phyloP scores from a whole-genome alignment of 2,888 invertebrate species.

The Hypselothyrea guttata region DNA sequence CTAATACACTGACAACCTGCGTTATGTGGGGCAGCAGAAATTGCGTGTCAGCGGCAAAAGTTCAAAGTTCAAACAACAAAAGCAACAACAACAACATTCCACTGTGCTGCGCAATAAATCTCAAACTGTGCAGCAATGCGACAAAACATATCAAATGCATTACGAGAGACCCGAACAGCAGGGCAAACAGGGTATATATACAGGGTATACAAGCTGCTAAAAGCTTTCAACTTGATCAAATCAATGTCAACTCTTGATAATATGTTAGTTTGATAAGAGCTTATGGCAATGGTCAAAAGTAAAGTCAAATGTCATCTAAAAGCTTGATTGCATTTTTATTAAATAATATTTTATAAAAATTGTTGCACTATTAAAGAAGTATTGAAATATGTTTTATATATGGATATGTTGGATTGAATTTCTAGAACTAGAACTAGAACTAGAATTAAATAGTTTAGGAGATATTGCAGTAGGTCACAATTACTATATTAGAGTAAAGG shows the following conservation, averaged over 20 bases:
- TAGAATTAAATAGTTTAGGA: too few species aligned
- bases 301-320: too few species aligned
- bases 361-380: too few species aligned
- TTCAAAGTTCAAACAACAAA: constrained; percentile 40
- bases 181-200: constrained; percentile 4
- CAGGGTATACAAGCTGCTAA: constrained; percentile 6
- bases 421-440: too few species aligned
- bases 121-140: constrained; percentile 18
- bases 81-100: constrained; percentile 1
- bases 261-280: not conserved
- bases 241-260: constrained; percentile 7
- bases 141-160: constrained; percentile 34
- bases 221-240: constrained; percentile 24
- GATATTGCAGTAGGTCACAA: too few species aligned
- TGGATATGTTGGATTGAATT: too few species aligned
- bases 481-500: too few species aligned
- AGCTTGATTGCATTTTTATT: too few species aligned
- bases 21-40: constrained; percentile 44
- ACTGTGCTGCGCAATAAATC: constrained; percentile 50
- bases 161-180: not conserved
- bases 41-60: constrained; percentile 58
- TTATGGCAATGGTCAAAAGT: not conserved
- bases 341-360: too few species aligned
- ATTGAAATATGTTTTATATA: too few species aligned
- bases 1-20: constrained; percentile 32